Percentiles rank a stretch among this genome's conserved stretches.
phyloP scores from a whole-genome alignment of 2,888 invertebrate species.

The Cryptocheilus praepositus region DNA sequence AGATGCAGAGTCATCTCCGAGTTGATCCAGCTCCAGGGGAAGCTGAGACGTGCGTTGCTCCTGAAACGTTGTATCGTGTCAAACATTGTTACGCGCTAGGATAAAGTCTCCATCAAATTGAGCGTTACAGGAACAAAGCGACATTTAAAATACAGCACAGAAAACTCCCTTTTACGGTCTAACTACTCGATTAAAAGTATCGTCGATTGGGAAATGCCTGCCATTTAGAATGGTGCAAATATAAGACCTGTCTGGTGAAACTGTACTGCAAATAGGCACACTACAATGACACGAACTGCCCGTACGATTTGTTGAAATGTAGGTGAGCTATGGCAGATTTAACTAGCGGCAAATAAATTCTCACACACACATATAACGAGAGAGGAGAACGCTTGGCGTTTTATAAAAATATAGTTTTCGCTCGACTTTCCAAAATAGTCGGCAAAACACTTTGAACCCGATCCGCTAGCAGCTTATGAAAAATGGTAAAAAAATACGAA shows the following conservation, averaged over 20 bases:
- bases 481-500: constrained; percentile 9
- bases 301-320: too few species aligned
- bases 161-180: constrained; percentile 7
- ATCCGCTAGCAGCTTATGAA: not conserved
- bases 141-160: not conserved
- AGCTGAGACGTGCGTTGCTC: constrained; percentile 93
- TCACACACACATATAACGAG: too few species aligned
- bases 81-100: constrained; percentile 1
- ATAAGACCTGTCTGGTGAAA: not conserved
- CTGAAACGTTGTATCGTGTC: constrained; percentile 75
- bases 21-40: constrained; percentile 88
- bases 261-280: too few species aligned
- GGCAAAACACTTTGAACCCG: too few species aligned
- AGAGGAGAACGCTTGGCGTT: too few species aligned
- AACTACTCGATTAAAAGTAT: not conserved
- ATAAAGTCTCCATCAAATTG: not conserved
- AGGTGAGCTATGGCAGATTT: too few species aligned
- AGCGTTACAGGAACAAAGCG: constrained; percentile 16
- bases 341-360: too few species aligned
- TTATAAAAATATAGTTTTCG: too few species aligned
- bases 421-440: too few species aligned
- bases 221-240: not conserved
- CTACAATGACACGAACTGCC: too few species aligned
- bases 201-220: not conserved
- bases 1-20: constrained; percentile 89